A percentile compares a stretch with the other conserved stretches of the same genome.
Conservation (phyloP, 2,797 vertebrate species). For the Fratercula arctica region DNA sequence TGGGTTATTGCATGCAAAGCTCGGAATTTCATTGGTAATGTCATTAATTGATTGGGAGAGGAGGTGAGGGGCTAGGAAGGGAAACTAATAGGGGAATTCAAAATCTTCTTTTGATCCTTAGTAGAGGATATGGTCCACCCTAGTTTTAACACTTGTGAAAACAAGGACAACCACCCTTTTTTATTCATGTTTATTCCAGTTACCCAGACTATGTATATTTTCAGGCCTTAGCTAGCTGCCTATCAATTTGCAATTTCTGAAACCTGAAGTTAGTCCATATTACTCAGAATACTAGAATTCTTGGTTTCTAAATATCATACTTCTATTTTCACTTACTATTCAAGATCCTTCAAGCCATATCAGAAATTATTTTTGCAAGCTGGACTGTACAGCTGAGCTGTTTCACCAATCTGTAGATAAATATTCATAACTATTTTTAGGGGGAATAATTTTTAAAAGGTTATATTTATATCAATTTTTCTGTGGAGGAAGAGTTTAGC, state of each 20-base stretch:
- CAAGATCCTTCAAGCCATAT: background rate
- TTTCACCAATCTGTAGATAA: conserved; percentile 19
- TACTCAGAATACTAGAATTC: background rate
- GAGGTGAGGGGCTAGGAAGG: background rate
- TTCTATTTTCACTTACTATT: conserved; percentile 22
- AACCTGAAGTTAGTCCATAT: background rate
- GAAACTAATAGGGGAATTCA: background rate
- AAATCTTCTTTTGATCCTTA: background rate
- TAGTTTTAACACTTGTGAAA: background rate
- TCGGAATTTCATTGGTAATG: background rate
- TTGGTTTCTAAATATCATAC: background rate
- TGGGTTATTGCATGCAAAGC: fast-evolving
- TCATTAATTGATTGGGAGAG: background rate
- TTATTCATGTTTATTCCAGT: background rate
- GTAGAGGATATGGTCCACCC: background rate
- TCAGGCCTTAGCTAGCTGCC: background rate
- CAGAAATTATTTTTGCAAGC: conserved; percentile 29
- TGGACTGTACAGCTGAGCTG: background rate
- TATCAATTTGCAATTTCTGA: background rate
- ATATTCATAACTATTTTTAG: conserved; percentile 31
- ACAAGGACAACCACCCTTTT: background rate
- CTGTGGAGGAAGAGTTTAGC: conserved; percentile 3
- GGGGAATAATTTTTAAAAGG: background rate
- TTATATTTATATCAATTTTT: conserved; percentile 38
- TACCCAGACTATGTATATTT: background rate